These are phyloP conservation scores for Drosophila falleni DNA, from an alignment of 2,888 invertebrate genomes.

Conservation along the genomic window DNA sequence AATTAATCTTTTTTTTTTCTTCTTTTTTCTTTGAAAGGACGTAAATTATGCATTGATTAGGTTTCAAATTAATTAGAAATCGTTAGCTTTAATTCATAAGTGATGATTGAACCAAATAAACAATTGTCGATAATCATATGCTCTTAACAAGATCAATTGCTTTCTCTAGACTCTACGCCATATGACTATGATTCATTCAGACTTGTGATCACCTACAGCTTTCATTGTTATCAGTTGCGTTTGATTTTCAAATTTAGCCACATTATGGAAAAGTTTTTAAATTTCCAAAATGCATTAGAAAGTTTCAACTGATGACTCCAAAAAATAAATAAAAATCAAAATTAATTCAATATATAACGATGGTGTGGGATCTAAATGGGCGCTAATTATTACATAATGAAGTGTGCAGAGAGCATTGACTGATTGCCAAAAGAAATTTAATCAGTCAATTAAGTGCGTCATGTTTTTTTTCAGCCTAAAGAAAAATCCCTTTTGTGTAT, in stretches of 20 bases:
- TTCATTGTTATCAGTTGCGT: conserved; percentile 32
- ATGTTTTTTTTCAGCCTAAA: conserved; percentile 6
- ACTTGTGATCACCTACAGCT: conserved; percentile 48
- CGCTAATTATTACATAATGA: conserved; percentile 61
- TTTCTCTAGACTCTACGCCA: conserved; percentile 12
- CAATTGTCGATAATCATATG: conserved; percentile 5
- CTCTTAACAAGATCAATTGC: conserved; percentile 11
- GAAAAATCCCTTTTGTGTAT: conserved; percentile 25
- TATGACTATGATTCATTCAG: conserved; percentile 46
- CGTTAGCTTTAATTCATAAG: not conserved
- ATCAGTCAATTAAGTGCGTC: conserved; percentile 45
- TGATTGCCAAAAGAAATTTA: conserved; percentile 40
- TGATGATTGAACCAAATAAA: not conserved
- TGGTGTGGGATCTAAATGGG: conserved; percentile 34
- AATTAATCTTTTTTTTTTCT: not conserved
- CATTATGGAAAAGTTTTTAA: conserved; percentile 64
- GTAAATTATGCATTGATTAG: too few species aligned
- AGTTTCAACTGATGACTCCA: conserved; percentile 46
- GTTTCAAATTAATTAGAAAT: not conserved
- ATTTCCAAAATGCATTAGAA: conserved; percentile 69
- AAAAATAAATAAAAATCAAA: conserved; percentile 13
- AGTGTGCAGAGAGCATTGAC: conserved; percentile 48
- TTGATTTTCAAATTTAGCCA: conserved; percentile 51
- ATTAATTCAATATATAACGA: not conserved
- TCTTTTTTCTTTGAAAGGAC: not conserved